Conservation (phyloP, 2,113 vertebrate species). For the Furnarius figulus region DNA sequence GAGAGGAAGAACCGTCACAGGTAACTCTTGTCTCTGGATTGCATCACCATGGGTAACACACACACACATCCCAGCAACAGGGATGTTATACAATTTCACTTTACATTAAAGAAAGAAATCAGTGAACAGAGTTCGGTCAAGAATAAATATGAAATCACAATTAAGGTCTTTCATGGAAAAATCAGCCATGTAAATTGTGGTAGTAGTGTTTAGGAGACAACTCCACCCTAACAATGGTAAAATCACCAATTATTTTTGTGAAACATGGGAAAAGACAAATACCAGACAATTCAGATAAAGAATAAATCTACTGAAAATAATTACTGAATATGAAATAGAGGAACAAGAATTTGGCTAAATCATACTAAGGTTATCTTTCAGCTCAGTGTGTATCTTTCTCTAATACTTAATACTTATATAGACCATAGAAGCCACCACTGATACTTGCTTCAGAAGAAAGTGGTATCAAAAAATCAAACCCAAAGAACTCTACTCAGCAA, state of each 20-base stretch:
- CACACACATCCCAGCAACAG: accelerated
- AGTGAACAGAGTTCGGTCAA: not conserved
- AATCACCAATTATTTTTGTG: not conserved
- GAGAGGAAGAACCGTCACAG: not conserved
- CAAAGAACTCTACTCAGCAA: not conserved
- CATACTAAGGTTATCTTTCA: not conserved
- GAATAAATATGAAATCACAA: not conserved
- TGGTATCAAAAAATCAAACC: not conserved
- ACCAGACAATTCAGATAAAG: not conserved
- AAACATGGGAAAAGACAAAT: not conserved
- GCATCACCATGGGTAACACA: not conserved
- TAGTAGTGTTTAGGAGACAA: not conserved
- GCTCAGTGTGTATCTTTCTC: not conserved
- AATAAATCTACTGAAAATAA: not conserved
- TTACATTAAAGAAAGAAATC: not conserved
- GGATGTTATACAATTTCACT: not conserved
- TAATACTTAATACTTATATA: not conserved
- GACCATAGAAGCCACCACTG: not conserved
- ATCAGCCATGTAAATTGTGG: not conserved
- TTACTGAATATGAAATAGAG: not conserved
- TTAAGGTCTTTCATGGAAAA: not conserved
- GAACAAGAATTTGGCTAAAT: not conserved
- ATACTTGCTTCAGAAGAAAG: not conserved
- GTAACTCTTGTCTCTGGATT: not conserved
- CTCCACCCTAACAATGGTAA: not conserved